A percentile compares a stretch with the other conserved stretches of the same genome.
Conservation (phyloP, 2,797 vertebrate genomes). For the Enteromius unitaeniatus region DNA sequence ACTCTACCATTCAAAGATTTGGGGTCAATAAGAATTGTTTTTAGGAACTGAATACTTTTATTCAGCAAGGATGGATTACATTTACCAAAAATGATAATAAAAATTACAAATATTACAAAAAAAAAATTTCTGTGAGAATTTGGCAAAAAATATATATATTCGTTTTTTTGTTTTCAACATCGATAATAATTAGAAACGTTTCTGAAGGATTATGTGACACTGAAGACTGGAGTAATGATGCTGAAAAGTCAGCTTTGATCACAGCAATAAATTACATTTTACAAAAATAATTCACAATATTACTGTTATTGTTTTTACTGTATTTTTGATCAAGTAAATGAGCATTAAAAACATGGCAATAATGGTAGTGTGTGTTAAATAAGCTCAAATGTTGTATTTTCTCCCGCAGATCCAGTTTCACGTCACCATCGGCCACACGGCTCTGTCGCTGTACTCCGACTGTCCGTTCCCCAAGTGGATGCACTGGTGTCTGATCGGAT, state of each 20-base stretch:
- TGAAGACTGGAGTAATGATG: conserved; percentile 4
- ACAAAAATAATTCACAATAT: no score
- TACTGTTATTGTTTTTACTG: not conserved
- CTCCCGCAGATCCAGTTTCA: conserved; percentile 93
- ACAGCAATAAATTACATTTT: no score
- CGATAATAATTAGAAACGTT: no score
- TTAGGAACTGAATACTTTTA: not conserved
- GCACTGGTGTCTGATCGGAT: conserved; percentile 98
- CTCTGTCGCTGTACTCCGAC: conserved; percentile 95
- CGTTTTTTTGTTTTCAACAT: no score
- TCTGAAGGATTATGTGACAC: not conserved
- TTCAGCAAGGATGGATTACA: not conserved
- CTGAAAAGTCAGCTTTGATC: not conserved
- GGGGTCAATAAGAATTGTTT: not conserved
- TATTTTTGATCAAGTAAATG: not conserved
- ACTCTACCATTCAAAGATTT: not conserved
- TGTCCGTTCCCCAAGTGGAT: conserved; percentile 99
- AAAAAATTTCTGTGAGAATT: not conserved
- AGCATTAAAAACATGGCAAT: not conserved
- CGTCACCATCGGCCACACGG: conserved; percentile 96
- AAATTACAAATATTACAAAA: not conserved
- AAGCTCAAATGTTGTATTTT: not conserved
- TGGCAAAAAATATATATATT: no score
- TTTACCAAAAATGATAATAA: not conserved
- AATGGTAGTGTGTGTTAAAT: not conserved